Evolutionary conservation across 2,888 invertebrate genomes (phyloP), one percentile per base, ranked within the genome.

Genomic region (Sphaeridia pumilis): DNA sequence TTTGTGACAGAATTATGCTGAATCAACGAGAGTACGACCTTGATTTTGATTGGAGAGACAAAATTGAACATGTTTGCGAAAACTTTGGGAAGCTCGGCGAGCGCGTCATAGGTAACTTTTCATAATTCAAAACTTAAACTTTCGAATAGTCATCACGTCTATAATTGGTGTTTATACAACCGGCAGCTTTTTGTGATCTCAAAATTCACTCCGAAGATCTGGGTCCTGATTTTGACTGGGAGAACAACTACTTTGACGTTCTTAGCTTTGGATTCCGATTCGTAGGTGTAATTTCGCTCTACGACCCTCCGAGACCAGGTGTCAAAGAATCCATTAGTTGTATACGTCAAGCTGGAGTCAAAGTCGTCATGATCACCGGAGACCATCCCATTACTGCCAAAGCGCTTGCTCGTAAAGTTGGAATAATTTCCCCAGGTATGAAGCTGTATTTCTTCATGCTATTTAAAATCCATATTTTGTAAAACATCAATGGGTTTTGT

Each of bases 1-100:
- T 76, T 43, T 84, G 84, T 68, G 71, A 75, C 2, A 76, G 75
- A 4, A 78, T 81, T 52, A 67, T 75, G 56, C 58, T 74, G 34
- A 73, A 76, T 35, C 78, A 77, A 3, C 69, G 73, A 45, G 76
- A 77, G 22, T 71, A 69, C 20, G 67, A 70, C 1, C 69, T 86
- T 46, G 71, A 72, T 58, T 72, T 72, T 27, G 70, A 71, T 52
- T 69, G 76, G 63, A 76, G 77, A 61, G 74, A 75, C 54, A 73
- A 76, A 49, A 72, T 83, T 26, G 78, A 80, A 67, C 74, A 75
- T 46, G 77, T 81, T 52, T 85, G 88, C 68, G 76, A 82, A 56
- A 84, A 84, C 69, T 71, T 92, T 54, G 89, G 87, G 49, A 84
- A 84, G 62, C 79, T 86, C 70, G 90, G 90, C 38, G 89, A 90